Evolutionary conservation across 2,797 vertebrate genomes (phyloP), one percentile per base, ranked within the genome.

Genomic region (Lacerta agilis): DNA sequence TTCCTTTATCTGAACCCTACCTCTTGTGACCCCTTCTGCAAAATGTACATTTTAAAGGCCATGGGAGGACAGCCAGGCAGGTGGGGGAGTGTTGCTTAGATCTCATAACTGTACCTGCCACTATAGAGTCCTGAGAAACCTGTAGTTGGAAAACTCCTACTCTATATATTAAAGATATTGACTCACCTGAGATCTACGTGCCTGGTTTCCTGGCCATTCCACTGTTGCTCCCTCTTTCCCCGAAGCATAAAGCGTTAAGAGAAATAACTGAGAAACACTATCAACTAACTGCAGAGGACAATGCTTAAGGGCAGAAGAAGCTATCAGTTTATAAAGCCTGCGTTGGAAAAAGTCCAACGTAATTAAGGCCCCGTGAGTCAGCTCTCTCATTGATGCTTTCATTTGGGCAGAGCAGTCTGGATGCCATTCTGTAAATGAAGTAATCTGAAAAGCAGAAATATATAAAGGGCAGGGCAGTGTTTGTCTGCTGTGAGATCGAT

Each of bases 301-400:
- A 38, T 49, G 82, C 87, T 88, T 80, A 85, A 88, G 83, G 87
- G 82, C 87, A 85, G 25, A 88, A 88, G 67, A 85, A 88, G 69
- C 82, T 71, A 85, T 64, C 82, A 73, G 76, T 73, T 73, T 88
- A 84, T 79, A 64, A 88, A 72, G 38, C 77, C 66, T 80, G 61
- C n/a, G 69, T 45, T 88, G 87, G 87, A 85, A 79, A 79, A 80
- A 29, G n/a, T 79, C 87, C 87, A 88, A 66, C 58, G 13, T 88
- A 80, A 88, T 88, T 84, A 85, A 64, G 69, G 25, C 15, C 76
- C 77, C 36, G 77, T 75, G 82, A 88, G 83, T 75, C 82, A 80
- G 67, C 55, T 85, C 72, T 66, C 11, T 79, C 77, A 75, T 61
- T 73, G 82, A 75, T 85, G 66, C 23, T 85, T 88, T 73, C 6